Evolutionary conservation across 2,797 vertebrate genomes (phyloP), one percentile per base, ranked within the genome.

Genomic region (Muraenolepis orangiensis): DNA sequence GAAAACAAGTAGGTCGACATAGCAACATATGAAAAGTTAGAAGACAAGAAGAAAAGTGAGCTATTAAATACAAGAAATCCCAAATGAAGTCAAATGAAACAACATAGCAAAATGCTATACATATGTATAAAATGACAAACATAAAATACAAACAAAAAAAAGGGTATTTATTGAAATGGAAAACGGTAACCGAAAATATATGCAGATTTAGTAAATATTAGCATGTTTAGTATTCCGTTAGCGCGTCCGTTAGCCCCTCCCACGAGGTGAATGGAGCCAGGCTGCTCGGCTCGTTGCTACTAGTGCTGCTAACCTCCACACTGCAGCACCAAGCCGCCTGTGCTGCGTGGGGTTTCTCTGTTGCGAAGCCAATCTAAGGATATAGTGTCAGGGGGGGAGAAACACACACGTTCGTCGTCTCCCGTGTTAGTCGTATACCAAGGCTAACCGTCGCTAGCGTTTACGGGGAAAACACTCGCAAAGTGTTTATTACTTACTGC

Each of bases 401-500:
- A 57, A 57, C 7, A 57, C 20, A 10, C 51, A 57, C 64, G 26
- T 13, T 74, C 70, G 31, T 31, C 3, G 51, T 14, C 42, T 30
- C 46, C 10, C 20, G 20, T 1, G 40, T 20, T 16, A 0, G 18
- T 51, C 14, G 29, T 3, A 46, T 70, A 30, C 51, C n/a, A 72
- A 69, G 31, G 75, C 71, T 18, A 4, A 30, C 8, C 28, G n/a
- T n/a, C n/a, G 42, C 78, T 69, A 78, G 70, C 46, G n/a, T 64
- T n/a, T 71, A 20, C 46, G 28, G 64, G 36, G 71, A 10, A n/a
- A 64, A 26, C 71, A 57, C 6, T 26, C 74, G 32, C 77, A 80
- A 82, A 82, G 86, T 82, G 76, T 46, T 28, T 7, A 71, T 83
- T 77, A 81, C 69, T 70, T 23, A 14, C 69, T 70, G 69, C 69